Conservation (phyloP, 1,140 invertebrate species). For the Asbolus verrucosus region DNA sequence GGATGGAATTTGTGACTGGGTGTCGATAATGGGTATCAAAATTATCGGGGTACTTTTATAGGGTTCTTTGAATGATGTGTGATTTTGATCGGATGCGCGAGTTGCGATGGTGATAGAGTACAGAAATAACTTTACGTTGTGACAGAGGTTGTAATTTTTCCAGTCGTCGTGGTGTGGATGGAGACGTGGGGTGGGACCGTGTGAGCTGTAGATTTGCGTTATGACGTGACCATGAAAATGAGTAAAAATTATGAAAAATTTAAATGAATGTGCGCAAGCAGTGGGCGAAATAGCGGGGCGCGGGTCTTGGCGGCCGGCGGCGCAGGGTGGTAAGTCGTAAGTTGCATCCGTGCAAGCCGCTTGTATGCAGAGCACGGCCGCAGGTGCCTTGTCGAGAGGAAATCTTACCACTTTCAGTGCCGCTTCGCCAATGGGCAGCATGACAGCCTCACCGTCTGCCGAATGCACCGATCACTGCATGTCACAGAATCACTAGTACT, state of each 20-base stretch:
- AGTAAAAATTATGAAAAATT: slow-evolving; percentile 35
- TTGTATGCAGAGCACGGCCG: slow-evolving; percentile 24
- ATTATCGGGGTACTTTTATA: slow-evolving; percentile 25
- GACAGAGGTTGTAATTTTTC: slow-evolving; percentile 12
- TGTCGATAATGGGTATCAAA: slow-evolving; percentile 2
- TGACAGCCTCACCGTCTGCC: slow-evolving; percentile 27
- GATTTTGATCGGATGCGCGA: slow-evolving; percentile 32
- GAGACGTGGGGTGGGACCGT: slow-evolving; percentile 12
- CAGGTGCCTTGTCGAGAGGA: neutral
- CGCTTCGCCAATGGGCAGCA: slow-evolving; percentile 18
- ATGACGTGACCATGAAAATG: slow-evolving; percentile 26
- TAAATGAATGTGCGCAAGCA: slow-evolving; percentile 42
- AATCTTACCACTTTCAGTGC: slow-evolving; percentile 38
- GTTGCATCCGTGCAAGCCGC: slow-evolving; percentile 36
- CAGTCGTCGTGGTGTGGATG: neutral
- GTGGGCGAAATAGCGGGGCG: slow-evolving; percentile 30
- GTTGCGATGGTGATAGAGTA: slow-evolving; percentile 3
- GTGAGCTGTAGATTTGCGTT: neutral
- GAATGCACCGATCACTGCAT: slow-evolving; percentile 33
- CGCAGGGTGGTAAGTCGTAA: slow-evolving; percentile 35
- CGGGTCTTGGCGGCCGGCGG: slow-evolving; percentile 12
- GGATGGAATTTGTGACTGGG: too few species aligned
- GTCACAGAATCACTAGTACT: slow-evolving; percentile 39
- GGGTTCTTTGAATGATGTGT: slow-evolving; percentile 31
- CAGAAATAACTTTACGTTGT: slow-evolving; percentile 1